These are phyloP conservation scores for Cariama cristata DNA, from an alignment of 2,113 vertebrate species.

Conservation along the genomic window DNA sequence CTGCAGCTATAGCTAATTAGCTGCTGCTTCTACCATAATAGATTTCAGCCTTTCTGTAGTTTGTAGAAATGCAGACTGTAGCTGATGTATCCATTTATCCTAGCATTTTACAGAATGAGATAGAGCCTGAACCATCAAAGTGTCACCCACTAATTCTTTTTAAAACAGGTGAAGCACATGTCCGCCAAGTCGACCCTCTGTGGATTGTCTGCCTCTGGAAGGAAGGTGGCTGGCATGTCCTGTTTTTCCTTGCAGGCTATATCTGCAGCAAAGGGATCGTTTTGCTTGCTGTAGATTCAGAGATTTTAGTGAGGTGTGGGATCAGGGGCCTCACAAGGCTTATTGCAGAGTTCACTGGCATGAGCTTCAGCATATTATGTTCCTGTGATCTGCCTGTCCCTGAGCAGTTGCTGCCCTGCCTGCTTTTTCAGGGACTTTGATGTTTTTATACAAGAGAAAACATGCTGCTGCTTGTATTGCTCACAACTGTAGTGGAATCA, in stretches of 20 bases:
- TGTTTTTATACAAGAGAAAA: conserved; percentile 8
- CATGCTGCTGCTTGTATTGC: neutral
- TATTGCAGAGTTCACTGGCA: neutral
- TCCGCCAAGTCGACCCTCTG: neutral
- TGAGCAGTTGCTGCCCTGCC: neutral
- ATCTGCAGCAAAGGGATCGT: neutral
- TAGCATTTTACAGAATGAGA: neutral
- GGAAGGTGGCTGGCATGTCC: neutral
- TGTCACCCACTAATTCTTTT: neutral
- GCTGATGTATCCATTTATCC: neutral
- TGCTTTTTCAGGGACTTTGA: neutral
- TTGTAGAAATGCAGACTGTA: neutral
- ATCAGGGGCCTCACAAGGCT: neutral
- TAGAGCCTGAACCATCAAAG: neutral
- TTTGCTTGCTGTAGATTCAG: neutral
- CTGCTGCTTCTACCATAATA: neutral
- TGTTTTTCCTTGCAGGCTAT: neutral
- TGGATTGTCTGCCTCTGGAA: neutral
- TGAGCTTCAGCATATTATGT: neutral
- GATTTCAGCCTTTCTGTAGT: neutral
- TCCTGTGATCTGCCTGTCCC: neutral
- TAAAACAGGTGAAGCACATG: neutral
- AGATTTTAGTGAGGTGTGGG: neutral
- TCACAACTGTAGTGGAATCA: neutral
- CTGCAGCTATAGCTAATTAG: neutral